Percentiles rank a stretch among this genome's conserved stretches.
Conservation (phyloP, 2,888 invertebrate species). For the Mellilla xanthometata region DNA sequence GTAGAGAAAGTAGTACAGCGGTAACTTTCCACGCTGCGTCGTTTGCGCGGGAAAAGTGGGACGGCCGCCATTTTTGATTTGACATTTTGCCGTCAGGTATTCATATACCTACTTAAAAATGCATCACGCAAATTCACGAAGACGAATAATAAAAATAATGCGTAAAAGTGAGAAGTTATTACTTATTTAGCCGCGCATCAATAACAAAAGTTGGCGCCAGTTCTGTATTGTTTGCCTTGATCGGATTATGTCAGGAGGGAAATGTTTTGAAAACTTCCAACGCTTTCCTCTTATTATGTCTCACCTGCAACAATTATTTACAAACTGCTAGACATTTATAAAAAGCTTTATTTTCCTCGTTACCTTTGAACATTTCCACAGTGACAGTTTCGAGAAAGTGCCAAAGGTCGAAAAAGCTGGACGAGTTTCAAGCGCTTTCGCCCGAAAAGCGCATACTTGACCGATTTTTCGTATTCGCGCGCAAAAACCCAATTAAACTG, state of each 20-base stretch:
- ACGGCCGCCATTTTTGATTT: slow-evolving; percentile 73
- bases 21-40: slow-evolving; percentile 79
- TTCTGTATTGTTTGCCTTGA: slow-evolving; percentile 53
- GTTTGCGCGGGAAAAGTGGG: slow-evolving; percentile 78
- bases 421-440: slow-evolving; percentile 56
- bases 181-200: slow-evolving; percentile 22
- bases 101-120: neutral
- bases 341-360: neutral
- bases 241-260: slow-evolving; percentile 55
- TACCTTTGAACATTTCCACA: neutral
- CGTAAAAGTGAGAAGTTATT: slow-evolving; percentile 15
- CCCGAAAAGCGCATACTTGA: slow-evolving; percentile 62
- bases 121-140: neutral
- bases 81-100: slow-evolving; percentile 53
- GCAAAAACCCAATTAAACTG: slow-evolving; percentile 62
- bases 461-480: slow-evolving; percentile 66
- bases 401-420: slow-evolving; percentile 53
- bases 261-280: slow-evolving; percentile 64
- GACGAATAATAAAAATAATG: slow-evolving; percentile 25
- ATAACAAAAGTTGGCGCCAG: slow-evolving; percentile 54
- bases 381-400: slow-evolving; percentile 18
- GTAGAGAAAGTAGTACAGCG: slow-evolving; percentile 81
- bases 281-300: slow-evolving; percentile 54
- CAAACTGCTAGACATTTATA: slow-evolving; percentile 8
- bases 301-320: slow-evolving; percentile 24